These are phyloP conservation scores for Agrochola macilenta DNA, from an alignment of 2,888 invertebrate genomes.

Conservation along the genomic window DNA sequence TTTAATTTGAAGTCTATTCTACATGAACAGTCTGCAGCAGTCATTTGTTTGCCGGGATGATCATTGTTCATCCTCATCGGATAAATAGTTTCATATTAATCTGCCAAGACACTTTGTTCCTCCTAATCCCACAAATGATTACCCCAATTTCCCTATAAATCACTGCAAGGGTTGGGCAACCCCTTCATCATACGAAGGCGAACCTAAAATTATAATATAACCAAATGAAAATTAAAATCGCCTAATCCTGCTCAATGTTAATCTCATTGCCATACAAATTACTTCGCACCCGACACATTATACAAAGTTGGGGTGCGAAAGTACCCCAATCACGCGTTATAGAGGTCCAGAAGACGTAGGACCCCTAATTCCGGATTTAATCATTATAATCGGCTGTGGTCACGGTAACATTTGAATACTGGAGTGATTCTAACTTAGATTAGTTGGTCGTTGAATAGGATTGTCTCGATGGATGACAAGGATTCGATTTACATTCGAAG, in stretches of 20 bases:
- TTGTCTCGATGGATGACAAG: conserved; percentile 46
- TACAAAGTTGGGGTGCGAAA: conserved; percentile 60
- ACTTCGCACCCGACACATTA: conserved; percentile 67
- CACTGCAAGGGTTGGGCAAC: conserved; percentile 41
- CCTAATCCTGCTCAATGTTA: conserved; percentile 68
- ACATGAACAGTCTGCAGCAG: not conserved
- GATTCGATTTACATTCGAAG: conserved; percentile 20
- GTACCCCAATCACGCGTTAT: conserved; percentile 72
- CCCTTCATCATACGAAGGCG: conserved; percentile 47
- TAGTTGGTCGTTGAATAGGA: conserved; percentile 49
- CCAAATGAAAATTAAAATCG: conserved; percentile 66
- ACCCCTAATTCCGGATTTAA: conserved; percentile 75
- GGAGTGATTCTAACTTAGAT: conserved; percentile 67
- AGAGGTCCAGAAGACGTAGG: conserved; percentile 67
- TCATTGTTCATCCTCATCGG: conserved; percentile 18
- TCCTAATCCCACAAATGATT: conserved; percentile 43
- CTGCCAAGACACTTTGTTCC: conserved; percentile 29
- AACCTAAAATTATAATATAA: conserved; percentile 58
- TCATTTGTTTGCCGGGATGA: conserved; percentile 3
- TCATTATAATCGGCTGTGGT: conserved; percentile 74
- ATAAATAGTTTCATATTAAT: conserved; percentile 48
- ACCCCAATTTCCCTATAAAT: conserved; percentile 53
- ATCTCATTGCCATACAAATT: conserved; percentile 69
- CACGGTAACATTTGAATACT: conserved; percentile 64
- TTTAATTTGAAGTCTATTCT: not conserved